phyloP scores from a whole-genome alignment of 2,113 vertebrate genomes.

The Tiliqua scincoides region DNA sequence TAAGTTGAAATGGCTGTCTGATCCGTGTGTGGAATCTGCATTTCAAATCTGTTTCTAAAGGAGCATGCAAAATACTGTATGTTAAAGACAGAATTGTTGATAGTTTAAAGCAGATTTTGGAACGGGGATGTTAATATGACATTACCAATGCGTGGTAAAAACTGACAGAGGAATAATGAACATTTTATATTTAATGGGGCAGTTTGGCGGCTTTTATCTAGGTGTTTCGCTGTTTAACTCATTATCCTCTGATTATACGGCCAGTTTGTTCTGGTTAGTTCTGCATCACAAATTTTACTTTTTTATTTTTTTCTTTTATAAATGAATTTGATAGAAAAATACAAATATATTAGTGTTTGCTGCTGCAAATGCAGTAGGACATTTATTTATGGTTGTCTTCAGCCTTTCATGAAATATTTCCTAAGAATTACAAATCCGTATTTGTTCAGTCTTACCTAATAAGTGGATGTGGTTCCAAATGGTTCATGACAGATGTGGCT shows the following conservation, averaged over 20 bases:
- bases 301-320: constrained; percentile 10
- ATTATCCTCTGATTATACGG: constrained; percentile 43
- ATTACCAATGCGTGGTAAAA: constrained; percentile 23
- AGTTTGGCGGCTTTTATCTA: constrained; percentile 43
- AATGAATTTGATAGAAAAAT: constrained; percentile 34
- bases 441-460: constrained; percentile 71
- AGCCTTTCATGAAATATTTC: constrained; percentile 30
- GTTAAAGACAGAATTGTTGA: constrained; percentile 36
- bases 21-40: constrained; percentile 65
- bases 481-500: constrained; percentile 86
- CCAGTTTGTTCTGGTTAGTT: constrained; percentile 43
- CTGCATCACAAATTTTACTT: not conserved
- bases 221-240: constrained; percentile 58
- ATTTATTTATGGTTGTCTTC: not conserved
- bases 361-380: not conserved
- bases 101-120: constrained; percentile 35
- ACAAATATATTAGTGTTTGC: not conserved
- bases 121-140: not conserved
- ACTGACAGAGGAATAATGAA: constrained; percentile 35
- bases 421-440: constrained; percentile 55
- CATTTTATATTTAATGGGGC: constrained; percentile 44
- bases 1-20: constrained; percentile 63
- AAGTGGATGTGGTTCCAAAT: constrained; percentile 72
- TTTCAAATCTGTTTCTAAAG: constrained; percentile 65
- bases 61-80: constrained; percentile 39